These are phyloP conservation scores for Campoletis raptor DNA, from an alignment of 2,888 invertebrate genomes.

Conservation along the genomic window DNA sequence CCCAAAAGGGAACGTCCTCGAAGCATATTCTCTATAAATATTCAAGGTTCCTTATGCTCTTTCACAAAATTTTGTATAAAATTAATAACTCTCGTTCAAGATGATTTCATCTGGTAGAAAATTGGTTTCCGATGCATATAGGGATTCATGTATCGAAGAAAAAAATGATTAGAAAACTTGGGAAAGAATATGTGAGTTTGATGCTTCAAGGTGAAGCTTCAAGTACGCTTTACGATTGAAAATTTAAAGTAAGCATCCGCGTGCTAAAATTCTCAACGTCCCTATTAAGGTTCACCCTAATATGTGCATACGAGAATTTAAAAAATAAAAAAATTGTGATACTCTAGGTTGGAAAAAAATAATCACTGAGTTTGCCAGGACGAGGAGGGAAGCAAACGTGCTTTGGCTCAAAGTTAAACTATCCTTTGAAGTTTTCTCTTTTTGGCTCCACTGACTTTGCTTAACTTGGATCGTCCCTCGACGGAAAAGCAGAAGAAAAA, in stretches of 20 bases:
- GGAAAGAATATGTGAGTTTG: neutral
- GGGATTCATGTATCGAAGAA: neutral
- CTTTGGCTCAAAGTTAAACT: conserved; percentile 34
- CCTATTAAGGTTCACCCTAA: conserved; percentile 9
- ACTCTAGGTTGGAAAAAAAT: conserved; percentile 19
- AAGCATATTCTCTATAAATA: neutral
- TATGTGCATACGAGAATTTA: neutral
- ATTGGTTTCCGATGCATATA: neutral
- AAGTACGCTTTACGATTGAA: neutral
- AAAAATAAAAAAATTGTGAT: conserved; percentile 13
- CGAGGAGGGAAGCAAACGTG: conserved; percentile 30
- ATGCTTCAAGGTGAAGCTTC: neutral
- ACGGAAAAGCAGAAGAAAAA: conserved; percentile 24
- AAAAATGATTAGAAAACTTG: neutral
- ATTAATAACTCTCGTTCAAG: neutral
- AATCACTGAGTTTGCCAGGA: conserved; percentile 31
- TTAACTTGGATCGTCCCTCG: conserved; percentile 42
- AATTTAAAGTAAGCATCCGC: neutral
- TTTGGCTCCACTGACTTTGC: conserved; percentile 49
- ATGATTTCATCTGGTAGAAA: neutral
- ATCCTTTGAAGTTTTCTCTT: conserved; percentile 43
- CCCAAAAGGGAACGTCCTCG: neutral
- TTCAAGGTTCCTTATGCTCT: neutral
- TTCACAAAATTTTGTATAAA: neutral
- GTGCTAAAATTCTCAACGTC: neutral